Base-by-base conservation (phyloP, 53 echinoderm and acorn worm genomes). In the Paracentrotus lividus region DNA sequence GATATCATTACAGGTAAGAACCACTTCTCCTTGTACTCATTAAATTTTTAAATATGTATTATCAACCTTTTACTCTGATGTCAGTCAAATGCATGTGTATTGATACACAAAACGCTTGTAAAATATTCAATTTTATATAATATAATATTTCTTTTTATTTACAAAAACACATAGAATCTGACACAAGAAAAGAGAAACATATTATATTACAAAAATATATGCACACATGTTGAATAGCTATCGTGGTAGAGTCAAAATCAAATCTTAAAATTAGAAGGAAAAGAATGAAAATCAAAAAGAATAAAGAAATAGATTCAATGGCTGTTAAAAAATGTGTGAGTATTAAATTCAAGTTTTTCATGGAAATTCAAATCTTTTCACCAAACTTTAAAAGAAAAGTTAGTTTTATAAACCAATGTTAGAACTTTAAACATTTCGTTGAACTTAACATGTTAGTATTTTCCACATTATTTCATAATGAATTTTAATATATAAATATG, bases 61-160 rank as follows among this genome's bases (percentile, higher is more conserved):
- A 24, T 60, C 26, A 24, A 64, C 1, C 10, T 64, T 0, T 8
- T 29, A 5, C 10, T 36, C 0, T 38, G 38, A 5, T 69, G 12
- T 69, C 15, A 69, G 16, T 13, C 72, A 36, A 20, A 15, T 40
- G 18, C 18, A 40, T 15, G 0, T 1, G 18, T 18, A 72, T 21
- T 38, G 16, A 4, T 72, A 72, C 36, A 86, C 86, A 86, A 55
- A 34, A 56, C 38, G 31, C 86, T 76, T 45, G 49, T n/a, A 21
- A 86, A 38, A 29, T 57, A 26, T 56, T 15, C 12, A 56, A 8
- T 85, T 52, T 34, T 86, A 86, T 86, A 86, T 89, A 61, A 89
- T 89, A 89, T 89, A 89, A 89, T 89, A 89, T 40, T 89, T 89
- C 89, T 89, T 89, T n/a, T 64, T 89, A 89, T 89, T 89, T 89